Evolutionary conservation across 2,113 vertebrate species (phyloP).

Genomic region (Rafetus swinhoei): DNA sequence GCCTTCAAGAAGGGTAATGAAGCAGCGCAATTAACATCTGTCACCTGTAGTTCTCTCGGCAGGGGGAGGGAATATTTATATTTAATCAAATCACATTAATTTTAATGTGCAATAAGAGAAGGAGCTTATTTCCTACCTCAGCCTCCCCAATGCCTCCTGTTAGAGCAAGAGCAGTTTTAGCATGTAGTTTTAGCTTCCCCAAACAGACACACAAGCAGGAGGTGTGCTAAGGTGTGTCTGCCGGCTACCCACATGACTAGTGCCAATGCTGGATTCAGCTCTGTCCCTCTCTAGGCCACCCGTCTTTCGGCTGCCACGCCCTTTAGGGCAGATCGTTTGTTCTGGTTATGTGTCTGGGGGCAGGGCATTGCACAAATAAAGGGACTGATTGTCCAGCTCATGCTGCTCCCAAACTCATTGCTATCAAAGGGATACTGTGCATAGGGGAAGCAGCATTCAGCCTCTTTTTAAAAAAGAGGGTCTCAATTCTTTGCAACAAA

Average conservation of each 20-base stretch:
- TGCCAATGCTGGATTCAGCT: background rate
- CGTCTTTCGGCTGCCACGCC: background rate
- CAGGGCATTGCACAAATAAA: background rate
- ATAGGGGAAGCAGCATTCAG: background rate
- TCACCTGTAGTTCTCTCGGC: background rate
- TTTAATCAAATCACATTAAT: background rate
- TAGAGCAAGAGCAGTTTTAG: background rate
- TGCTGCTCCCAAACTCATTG: background rate
- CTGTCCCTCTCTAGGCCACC: background rate
- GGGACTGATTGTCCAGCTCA: background rate
- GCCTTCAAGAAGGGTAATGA: background rate
- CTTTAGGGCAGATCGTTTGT: background rate
- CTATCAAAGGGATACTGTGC: background rate
- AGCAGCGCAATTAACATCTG: rapidly evolving
- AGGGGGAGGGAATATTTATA: background rate
- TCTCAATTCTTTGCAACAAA: background rate
- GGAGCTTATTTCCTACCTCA: background rate
- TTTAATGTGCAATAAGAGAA: background rate
- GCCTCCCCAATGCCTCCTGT: rapidly evolving
- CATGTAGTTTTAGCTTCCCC: background rate
- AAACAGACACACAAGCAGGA: background rate
- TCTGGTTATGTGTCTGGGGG: background rate
- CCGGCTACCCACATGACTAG: background rate
- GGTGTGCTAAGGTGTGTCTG: background rate
- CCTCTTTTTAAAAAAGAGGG: background rate